Evolutionary conservation across 2,797 vertebrate species (phyloP).

Genomic region (Crocidura indochinensis): DNA sequence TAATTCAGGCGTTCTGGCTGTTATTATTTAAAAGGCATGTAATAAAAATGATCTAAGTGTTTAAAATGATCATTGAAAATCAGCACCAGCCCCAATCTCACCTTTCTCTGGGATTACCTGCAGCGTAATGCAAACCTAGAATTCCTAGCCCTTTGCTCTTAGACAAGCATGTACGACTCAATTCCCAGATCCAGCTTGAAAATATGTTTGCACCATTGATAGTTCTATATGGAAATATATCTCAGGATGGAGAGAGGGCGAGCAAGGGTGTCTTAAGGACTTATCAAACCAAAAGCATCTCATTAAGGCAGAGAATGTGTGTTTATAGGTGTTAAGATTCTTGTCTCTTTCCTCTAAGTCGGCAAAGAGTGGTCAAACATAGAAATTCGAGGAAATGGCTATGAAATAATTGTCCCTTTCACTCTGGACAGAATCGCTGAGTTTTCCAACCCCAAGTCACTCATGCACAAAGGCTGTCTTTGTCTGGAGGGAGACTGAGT

Average conservation of each 20-base stretch:
- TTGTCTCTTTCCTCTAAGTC: slow-evolving; percentile 23
- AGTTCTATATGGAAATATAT: not conserved
- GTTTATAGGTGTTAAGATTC: not conserved
- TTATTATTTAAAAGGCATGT: not conserved
- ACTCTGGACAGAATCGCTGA: slow-evolving; percentile 40
- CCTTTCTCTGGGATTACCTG: not conserved
- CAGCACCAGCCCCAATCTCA: not conserved
- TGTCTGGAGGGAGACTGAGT: slow-evolving; percentile 47
- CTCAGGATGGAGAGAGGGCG: not conserved
- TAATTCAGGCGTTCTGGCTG: not conserved
- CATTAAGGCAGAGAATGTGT: slow-evolving; percentile 4
- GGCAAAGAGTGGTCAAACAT: slow-evolving; percentile 48
- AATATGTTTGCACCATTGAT: not conserved
- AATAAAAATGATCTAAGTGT: not conserved
- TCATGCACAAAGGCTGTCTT: slow-evolving; percentile 74
- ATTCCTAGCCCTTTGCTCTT: no score
- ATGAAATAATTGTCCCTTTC: slow-evolving; percentile 26
- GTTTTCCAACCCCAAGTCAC: slow-evolving; percentile 63
- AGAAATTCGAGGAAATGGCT: slow-evolving; percentile 40
- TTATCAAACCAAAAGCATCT: slow-evolving; percentile 26
- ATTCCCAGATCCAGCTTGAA: not conserved
- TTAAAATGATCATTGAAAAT: slow-evolving; percentile 57
- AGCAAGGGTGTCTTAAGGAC: not conserved
- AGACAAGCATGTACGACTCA: no score
- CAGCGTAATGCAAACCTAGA: no score